Percentiles rank a stretch among this genome's conserved stretches.
These are phyloP conservation scores for Macrochelys suwanniensis DNA, from an alignment of 2,797 vertebrate species.

Conservation along the genomic window DNA sequence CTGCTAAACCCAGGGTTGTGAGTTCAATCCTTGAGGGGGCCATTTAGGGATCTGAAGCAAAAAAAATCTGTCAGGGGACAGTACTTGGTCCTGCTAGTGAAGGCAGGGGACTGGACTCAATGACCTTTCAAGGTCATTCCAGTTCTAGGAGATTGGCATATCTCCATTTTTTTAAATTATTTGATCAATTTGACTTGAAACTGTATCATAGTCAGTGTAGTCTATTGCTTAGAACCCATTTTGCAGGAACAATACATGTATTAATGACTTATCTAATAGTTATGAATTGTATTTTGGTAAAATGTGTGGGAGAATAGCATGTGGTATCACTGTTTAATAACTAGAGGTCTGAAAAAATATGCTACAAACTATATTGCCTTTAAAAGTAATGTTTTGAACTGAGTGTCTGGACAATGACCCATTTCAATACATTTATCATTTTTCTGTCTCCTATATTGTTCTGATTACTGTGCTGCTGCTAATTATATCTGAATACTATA, in stretches of 20 bases:
- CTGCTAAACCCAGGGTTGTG: too few species aligned
- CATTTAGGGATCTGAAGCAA: too few species aligned
- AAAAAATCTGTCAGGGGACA: too few species aligned
- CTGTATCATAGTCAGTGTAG: background rate
- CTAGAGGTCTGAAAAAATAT: background rate
- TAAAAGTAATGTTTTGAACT: background rate
- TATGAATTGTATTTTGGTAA: background rate
- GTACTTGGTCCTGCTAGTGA: too few species aligned
- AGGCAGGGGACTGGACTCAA: too few species aligned
- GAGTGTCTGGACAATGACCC: background rate
- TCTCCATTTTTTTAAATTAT: background rate
- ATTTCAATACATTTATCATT: background rate
- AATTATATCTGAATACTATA: background rate
- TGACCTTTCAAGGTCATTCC: too few species aligned
- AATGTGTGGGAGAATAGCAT: background rate
- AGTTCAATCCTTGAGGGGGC: too few species aligned
- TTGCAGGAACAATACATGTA: background rate
- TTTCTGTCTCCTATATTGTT: background rate
- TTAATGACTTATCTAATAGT: background rate
- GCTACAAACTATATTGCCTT: background rate
- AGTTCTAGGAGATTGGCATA: too few species aligned
- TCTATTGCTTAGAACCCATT: background rate
- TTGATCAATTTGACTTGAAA: background rate
- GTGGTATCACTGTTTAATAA: background rate
- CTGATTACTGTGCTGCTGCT: background rate